Conservation (phyloP, 2,113 vertebrate genomes). For the Campylomormyrus numenius region DNA sequence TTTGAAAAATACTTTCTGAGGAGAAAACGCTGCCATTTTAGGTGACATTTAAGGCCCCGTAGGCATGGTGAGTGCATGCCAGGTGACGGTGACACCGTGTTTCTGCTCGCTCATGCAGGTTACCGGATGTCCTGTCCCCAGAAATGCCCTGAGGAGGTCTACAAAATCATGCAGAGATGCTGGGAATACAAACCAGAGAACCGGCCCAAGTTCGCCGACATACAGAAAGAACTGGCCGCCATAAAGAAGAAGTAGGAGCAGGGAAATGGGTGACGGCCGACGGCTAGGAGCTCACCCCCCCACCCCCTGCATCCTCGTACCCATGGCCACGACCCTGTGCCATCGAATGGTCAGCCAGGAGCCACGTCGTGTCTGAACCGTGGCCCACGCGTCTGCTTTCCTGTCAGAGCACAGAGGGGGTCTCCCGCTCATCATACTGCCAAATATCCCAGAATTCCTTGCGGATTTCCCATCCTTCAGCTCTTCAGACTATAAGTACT, state of each 20-base stretch:
- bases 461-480: background rate
- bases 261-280: constrained; percentile 6
- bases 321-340: background rate
- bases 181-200: constrained; percentile 95
- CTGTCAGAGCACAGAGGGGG: constrained; percentile 24
- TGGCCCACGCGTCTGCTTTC: constrained; percentile 27
- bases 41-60: background rate
- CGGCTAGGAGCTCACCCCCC: constrained; percentile 22
- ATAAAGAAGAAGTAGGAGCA: constrained; percentile 74
- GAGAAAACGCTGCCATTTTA: background rate
- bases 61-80: background rate
- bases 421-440: constrained; percentile 17
- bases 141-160: constrained; percentile 88
- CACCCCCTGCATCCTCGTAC: constrained; percentile 1
- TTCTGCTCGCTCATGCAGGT: constrained; percentile 52
- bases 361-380: constrained; percentile 28
- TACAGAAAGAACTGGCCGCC: constrained; percentile 76
- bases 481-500: background rate
- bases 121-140: constrained; percentile 92
- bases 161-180: constrained; percentile 86
- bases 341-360: constrained; percentile 6
- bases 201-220: constrained; percentile 81
- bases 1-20: background rate
- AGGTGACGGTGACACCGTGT: background rate
- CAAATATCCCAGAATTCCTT: constrained; percentile 23